phyloP scores from a whole-genome alignment of 2,888 invertebrate genomes.

The Chymomyza procnemis region DNA sequence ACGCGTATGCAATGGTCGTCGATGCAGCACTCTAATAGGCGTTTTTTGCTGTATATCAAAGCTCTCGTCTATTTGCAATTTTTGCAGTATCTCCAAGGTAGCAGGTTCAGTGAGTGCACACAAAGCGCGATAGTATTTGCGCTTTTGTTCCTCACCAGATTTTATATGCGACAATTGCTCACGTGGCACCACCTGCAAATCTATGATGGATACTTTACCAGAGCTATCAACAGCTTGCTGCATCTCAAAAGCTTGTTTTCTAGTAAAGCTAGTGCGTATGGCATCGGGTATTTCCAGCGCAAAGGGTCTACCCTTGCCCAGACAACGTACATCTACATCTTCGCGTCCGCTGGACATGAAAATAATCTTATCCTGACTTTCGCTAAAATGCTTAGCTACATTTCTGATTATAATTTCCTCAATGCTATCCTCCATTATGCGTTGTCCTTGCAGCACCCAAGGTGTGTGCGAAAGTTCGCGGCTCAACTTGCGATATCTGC shows the following conservation, averaged over 20 bases:
- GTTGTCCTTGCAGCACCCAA: constrained; percentile 83
- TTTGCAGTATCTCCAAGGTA: constrained; percentile 80
- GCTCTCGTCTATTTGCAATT: constrained; percentile 76
- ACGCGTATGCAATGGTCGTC: constrained; percentile 87
- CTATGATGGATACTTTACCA: constrained; percentile 81
- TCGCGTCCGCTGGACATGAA: constrained; percentile 96
- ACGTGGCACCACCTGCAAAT: constrained; percentile 84
- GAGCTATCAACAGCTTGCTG: constrained; percentile 81
- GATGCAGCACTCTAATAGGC: constrained; percentile 93
- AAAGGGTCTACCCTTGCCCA: constrained; percentile 95
- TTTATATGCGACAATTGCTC: constrained; percentile 86
- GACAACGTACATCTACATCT: constrained; percentile 96
- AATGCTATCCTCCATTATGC: constrained; percentile 91
- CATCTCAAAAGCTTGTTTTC: constrained; percentile 80
- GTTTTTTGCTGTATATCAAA: constrained; percentile 89
- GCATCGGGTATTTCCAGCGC: constrained; percentile 90
- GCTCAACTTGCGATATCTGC: constrained; percentile 89
- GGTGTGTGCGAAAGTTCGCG: constrained; percentile 94
- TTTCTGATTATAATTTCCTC: constrained; percentile 90
- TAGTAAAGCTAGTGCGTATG: constrained; percentile 80
- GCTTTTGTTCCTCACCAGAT: constrained; percentile 91
- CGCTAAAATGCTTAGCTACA: constrained; percentile 81
- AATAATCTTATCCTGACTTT: constrained; percentile 79
- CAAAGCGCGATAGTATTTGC: constrained; percentile 91
- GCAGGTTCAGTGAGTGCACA: constrained; percentile 81